Conservation (phyloP, 1,140 invertebrate genomes). For the Gonioctena quinquepunctata region DNA sequence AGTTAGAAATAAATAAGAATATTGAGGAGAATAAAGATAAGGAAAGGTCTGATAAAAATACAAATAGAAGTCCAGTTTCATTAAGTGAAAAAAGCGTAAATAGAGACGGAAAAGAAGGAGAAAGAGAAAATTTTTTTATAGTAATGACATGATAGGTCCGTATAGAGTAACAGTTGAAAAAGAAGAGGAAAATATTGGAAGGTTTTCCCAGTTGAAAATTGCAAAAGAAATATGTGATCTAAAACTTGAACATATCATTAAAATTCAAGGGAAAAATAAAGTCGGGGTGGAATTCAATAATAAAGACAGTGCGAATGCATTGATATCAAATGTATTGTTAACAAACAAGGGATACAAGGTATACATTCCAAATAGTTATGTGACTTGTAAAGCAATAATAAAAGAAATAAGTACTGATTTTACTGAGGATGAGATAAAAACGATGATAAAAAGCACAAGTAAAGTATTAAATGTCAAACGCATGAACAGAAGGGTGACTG, state of each 20-base stretch:
- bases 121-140: too few relatives aligned
- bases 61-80: too few relatives aligned
- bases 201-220: neutral
- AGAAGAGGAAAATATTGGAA: neutral
- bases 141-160: neutral
- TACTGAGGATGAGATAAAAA: neutral
- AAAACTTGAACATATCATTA: neutral
- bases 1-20: too few relatives aligned
- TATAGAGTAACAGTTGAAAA: neutral
- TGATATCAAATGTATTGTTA: too few relatives aligned
- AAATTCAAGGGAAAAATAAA: neutral
- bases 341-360: too few relatives aligned
- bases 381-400: too few relatives aligned
- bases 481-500: neutral
- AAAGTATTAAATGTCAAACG: neutral
- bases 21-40: too few relatives aligned
- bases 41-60: too few relatives aligned
- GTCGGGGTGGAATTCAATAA: neutral
- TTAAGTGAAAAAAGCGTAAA: too few relatives aligned
- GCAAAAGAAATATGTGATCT: neutral
- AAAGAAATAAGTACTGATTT: neutral
- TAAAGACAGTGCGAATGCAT: neutral
- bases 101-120: too few relatives aligned
- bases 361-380: too few relatives aligned
- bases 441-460: neutral